Evolutionary conservation across 2,888 invertebrate species (phyloP), one percentile per base, ranked within the genome.

Genomic region (Phymatocera aterrima): DNA sequence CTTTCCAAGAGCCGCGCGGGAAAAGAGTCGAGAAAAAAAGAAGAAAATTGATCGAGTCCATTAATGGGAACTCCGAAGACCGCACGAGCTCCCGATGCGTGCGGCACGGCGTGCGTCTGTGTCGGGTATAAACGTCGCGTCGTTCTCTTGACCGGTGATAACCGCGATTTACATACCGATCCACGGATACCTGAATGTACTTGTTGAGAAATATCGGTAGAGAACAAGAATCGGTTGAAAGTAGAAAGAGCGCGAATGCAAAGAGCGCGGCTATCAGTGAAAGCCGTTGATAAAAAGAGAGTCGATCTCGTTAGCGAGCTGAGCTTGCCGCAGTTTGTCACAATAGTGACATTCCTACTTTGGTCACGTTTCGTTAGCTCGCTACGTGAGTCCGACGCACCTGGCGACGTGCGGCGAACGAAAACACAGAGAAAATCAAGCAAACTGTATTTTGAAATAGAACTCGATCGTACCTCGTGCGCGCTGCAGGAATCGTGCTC

Each of bases 321-420:
- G 61, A n/a, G 15, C 5, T 34, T 18, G 37, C 61, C 37, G 61
- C 61, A 64, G 37, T 18, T 37, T 37, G 34, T 64, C n/a, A 37
- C 37, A 31, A 64, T 43, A 64, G 21, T n/a, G 61, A 37, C 37
- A 15, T 64, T 64, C n/a, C 18, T 34, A 64, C 61, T 5, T 64
- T 18, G n/a, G 61, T 64, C 61, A 64, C 61, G 61, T 64, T 64
- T 37, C 61, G 61, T 37, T 34, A 64, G 60, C 21, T 54, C 21
- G 18, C 18, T 40, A 40, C 40, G 54, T 54, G n/a, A n/a, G n/a
- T n/a, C n/a, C n/a, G n/a, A n/a, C n/a, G n/a, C n/a, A 5, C 18
- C 6, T 6, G n/a, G 34, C n/a, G n/a, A 3, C 61, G n/a, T 43
- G 43, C 15, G 5, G 18, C 12, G 12, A 28, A 12, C 28, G 12